Base-by-base conservation (phyloP, 2,888 invertebrate genomes). In the Amphimallon solstitiale region DNA sequence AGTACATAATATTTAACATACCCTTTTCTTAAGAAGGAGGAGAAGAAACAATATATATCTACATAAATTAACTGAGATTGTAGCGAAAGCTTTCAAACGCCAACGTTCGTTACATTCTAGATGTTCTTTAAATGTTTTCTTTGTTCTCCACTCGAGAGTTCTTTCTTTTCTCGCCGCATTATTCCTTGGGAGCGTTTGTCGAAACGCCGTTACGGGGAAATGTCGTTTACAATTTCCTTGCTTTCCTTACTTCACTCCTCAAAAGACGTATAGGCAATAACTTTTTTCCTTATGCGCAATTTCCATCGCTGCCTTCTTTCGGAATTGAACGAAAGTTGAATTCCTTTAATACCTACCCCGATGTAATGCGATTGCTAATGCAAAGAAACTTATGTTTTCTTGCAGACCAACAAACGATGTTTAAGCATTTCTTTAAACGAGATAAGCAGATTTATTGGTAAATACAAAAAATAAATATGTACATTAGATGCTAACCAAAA, bases 201-300 rank as follows among this genome's bases (percentile, higher is more conserved):
- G 56, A 43, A 43, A 59, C 43, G 14, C 43, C 7, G 43, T 59
- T 43, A 59, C 43, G 43, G 29, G n/a, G 43, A 59, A 45, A 59
- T 23, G 56, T 59, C 56, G 56, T 59, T 59, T 59, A 59, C 56
- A 59, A 59, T 59, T 59, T 59, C 29, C 43, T 12, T 43, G 23
- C 9, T 43, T 59, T 29, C 15, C 23, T n/a, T n/a, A 43, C 23
- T 29, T 29, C 9, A n/a, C n/a, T 43, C 43, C 29, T 12, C 9
- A 43, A 43, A 59, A 59, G 43, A 59, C 56, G 29, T 59, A 59
- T 59, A 29, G 56, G 43, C 56, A 59, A 59, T 59, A 43, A 59
- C 43, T 59, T 59, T 43, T 43, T 29, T 43, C 29, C 29, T n/a
- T 15, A 23, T 21, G 15, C 56, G 29, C 34, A 59, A 43, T 59